Conservation (phyloP, 2,113 vertebrate species). For the Vombatus ursinus region DNA sequence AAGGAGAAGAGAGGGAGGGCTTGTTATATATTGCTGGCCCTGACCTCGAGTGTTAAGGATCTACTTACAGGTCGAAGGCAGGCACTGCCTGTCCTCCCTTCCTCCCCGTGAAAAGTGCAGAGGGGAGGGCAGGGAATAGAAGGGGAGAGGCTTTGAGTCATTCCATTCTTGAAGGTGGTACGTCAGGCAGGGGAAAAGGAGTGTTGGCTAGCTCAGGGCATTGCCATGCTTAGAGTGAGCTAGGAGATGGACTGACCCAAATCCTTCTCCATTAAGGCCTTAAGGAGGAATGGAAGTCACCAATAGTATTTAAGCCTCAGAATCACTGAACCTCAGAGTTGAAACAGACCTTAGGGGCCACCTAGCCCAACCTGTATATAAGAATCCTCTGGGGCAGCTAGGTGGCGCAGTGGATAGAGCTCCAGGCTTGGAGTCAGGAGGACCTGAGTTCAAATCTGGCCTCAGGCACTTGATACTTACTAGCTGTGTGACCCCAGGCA, state of each 20-base stretch:
- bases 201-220: constrained; percentile 3
- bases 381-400: no score
- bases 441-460: no score
- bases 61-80: background rate
- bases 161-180: constrained; percentile 21
- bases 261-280: background rate
- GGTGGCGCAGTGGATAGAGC: no score
- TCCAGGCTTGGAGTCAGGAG: no score
- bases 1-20: background rate
- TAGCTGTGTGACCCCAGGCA: no score
- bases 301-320: background rate
- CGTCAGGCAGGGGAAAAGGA: background rate
- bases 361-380: background rate
- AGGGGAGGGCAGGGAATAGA: background rate
- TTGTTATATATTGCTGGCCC: constrained; percentile 16
- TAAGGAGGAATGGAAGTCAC: background rate
- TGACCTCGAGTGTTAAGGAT: background rate
- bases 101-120: background rate
- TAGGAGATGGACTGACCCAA: background rate
- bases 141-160: constrained; percentile 49
- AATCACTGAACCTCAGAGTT: background rate
- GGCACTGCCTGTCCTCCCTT: background rate
- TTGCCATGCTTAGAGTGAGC: background rate
- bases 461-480: no score
- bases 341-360: background rate